Percentiles rank a stretch among this genome's conserved stretches.
These are phyloP conservation scores for Antennarius maculatus DNA, from an alignment of 2,797 vertebrate species.

Conservation along the genomic window DNA sequence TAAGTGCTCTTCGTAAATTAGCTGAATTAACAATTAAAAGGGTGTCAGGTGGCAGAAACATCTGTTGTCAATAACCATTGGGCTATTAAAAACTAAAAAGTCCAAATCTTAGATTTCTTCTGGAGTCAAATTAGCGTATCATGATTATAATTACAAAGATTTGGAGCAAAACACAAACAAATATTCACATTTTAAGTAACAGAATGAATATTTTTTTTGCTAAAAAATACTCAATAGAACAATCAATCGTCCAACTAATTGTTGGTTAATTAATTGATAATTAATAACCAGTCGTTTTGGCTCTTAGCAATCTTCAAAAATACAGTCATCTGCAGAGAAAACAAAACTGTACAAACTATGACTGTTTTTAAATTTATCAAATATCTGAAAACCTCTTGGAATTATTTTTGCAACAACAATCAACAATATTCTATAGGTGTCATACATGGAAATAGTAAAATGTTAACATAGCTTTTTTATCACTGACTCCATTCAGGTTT, in stretches of 20 bases:
- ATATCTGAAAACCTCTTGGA: conserved; percentile 24
- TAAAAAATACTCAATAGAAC: background rate
- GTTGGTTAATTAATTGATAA: conserved; percentile 2
- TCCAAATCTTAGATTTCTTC: background rate
- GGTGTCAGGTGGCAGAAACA: conserved; percentile 4
- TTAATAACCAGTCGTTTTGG: conserved; percentile 9
- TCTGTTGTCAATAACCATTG: conserved; percentile 1
- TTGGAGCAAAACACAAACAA: conserved; percentile 7
- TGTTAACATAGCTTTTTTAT: conserved; percentile 18
- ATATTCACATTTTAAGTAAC: background rate
- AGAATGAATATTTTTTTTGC: background rate
- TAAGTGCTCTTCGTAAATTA: background rate
- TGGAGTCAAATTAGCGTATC: background rate
- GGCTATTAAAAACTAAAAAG: conserved; percentile 11
- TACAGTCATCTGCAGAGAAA: conserved; percentile 24
- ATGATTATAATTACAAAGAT: background rate
- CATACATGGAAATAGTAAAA: conserved; percentile 22
- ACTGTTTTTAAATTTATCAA: conserved; percentile 29
- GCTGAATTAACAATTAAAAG: conserved; percentile 2
- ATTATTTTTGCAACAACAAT: conserved; percentile 26
- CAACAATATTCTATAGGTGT: conserved; percentile 26
- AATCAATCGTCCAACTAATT: conserved; percentile 5
- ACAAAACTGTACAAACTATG: conserved; percentile 23
- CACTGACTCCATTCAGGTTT: conserved; percentile 24
- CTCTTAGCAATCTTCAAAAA: conserved; percentile 3